Evolutionary conservation across 2,797 vertebrate species (phyloP).

Genomic region (Anas georgica): DNA sequence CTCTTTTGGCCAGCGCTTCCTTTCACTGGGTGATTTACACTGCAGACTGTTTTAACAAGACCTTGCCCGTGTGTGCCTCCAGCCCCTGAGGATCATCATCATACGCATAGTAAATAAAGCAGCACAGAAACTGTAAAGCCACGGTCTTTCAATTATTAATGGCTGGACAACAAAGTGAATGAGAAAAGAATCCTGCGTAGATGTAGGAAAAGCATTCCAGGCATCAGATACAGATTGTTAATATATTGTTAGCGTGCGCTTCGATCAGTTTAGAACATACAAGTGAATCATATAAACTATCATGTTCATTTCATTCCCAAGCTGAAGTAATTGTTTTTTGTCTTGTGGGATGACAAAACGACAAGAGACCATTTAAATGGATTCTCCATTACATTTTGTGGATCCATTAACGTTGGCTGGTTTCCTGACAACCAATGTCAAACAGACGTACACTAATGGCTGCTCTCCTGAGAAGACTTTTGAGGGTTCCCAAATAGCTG

Average conservation of each 20-base stretch:
- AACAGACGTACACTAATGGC: constrained; percentile 38
- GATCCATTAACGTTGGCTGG: constrained; percentile 46
- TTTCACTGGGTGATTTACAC: background rate
- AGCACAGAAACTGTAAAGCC: constrained; percentile 18
- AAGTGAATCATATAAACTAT: constrained; percentile 31
- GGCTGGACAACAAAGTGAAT: constrained; percentile 18
- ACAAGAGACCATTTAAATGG: constrained; percentile 55
- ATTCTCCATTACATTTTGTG: constrained; percentile 43
- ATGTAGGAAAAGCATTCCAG: background rate
- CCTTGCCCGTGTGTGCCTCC: fast-evolving
- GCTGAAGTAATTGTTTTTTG: constrained; percentile 51
- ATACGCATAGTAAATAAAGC: constrained; percentile 17
- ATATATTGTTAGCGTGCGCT: background rate
- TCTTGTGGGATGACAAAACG: constrained; percentile 23
- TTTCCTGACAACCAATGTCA: constrained; percentile 51
- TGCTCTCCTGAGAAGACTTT: constrained; percentile 50
- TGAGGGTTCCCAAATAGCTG: constrained; percentile 44
- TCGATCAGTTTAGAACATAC: constrained; percentile 27
- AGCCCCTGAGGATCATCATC: background rate
- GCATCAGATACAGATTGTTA: background rate
- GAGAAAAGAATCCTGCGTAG: background rate
- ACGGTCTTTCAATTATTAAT: background rate
- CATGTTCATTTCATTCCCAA: constrained; percentile 43
- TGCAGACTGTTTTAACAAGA: background rate
- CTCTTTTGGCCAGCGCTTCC: background rate